Evolutionary conservation across 2,113 vertebrate genomes (phyloP).

Genomic region (Narcine bancroftii): DNA sequence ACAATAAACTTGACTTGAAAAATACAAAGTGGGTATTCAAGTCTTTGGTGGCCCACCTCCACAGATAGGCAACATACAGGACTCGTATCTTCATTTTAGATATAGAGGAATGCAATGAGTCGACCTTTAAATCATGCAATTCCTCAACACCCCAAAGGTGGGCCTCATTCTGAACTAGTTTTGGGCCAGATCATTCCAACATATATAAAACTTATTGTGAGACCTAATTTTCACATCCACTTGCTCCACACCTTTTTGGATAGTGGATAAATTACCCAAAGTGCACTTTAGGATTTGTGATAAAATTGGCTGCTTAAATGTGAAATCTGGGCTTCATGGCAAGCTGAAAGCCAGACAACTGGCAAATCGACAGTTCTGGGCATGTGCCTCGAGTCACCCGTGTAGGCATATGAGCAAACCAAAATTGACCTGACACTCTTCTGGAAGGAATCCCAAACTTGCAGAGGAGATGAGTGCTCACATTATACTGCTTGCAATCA

Average conservation of each 20-base stretch:
- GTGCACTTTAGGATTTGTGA: background rate
- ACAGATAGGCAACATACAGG: background rate
- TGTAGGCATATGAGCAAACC: slow-evolving; percentile 18
- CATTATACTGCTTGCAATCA: background rate
- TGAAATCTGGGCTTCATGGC: no score
- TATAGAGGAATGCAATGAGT: no score
- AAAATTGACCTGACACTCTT: slow-evolving; percentile 22
- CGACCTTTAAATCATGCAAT: no score
- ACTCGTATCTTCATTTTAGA: background rate
- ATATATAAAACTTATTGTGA: background rate
- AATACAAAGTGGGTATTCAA: background rate
- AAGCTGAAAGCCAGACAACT: background rate
- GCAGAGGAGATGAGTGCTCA: background rate
- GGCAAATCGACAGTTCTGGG: background rate
- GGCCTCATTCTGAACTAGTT: background rate
- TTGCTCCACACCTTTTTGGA: background rate
- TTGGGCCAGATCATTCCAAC: background rate
- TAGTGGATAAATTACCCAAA: background rate
- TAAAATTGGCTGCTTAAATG: background rate
- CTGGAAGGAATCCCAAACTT: background rate
- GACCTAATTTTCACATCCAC: background rate
- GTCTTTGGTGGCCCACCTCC: background rate
- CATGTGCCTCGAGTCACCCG: background rate
- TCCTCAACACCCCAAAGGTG: background rate
- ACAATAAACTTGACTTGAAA: no score